These are phyloP conservation scores for Festucalex cinctus DNA, from an alignment of 2,113 vertebrate genomes.

Conservation along the genomic window DNA sequence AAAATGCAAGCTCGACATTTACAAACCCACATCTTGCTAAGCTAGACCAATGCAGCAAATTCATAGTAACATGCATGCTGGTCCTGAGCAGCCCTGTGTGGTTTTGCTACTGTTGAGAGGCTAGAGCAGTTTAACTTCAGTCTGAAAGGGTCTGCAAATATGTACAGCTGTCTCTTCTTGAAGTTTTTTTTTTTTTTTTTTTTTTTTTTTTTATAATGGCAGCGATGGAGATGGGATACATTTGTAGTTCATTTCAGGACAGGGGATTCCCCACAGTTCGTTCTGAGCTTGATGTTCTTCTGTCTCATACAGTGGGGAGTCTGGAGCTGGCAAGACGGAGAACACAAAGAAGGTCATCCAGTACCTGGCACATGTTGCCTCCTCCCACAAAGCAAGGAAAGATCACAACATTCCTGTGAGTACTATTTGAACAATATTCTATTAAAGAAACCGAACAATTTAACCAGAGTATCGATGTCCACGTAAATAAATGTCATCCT, in stretches of 20 bases:
- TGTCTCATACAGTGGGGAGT: slow-evolving; percentile 87
- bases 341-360: slow-evolving; percentile 99
- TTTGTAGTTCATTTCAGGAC: neutral
- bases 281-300: slow-evolving; percentile 6
- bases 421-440: slow-evolving; percentile 38
- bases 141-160: neutral
- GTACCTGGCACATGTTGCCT: slow-evolving; percentile 96
- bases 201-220: neutral
- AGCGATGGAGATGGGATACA: neutral
- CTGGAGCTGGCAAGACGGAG: slow-evolving; percentile 97
- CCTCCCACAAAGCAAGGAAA: slow-evolving; percentile 96
- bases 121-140: too few species aligned
- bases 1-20: slow-evolving; percentile 6
- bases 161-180: neutral
- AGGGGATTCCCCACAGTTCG: slow-evolving; percentile 15
- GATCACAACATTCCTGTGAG: slow-evolving; percentile 97
- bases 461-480: neutral
- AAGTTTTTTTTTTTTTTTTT: too few species aligned
- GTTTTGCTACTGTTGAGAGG: neutral
- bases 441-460: neutral
- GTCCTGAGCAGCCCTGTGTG: neutral
- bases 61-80: slow-evolving; percentile 2
- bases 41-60: neutral
- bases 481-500: neutral
- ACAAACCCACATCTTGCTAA: slow-evolving; percentile 28